Evolutionary conservation across 1,140 invertebrate species (phyloP), one percentile per base, ranked within the genome.

Genomic region (Zaprionus vittiger): DNA sequence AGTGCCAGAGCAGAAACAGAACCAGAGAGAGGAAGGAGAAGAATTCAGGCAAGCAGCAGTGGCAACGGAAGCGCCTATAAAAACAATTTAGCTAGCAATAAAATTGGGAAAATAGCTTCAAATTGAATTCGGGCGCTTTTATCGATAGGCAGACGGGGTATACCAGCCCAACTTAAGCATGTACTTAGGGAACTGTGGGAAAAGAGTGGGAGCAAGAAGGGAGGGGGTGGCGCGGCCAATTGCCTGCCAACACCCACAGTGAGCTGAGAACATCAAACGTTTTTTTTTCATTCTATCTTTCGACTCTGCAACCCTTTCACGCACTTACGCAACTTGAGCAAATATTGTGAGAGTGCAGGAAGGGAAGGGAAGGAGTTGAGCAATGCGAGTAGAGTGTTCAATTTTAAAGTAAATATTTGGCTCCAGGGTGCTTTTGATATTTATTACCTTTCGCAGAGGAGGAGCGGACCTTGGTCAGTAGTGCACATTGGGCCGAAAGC

Each of bases 351-450:
- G 61, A 41, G 24, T 26, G 41, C 28, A 55, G 57, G 52, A 57
- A 38, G 17, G 5, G 14, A 24, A n/a, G 34, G 4, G n/a, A 24
- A 7, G 62, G n/a, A 34, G 26, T 1, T 24, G 61, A 26, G 56
- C 5, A 22, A 31, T 20, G 63, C 20, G 47, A 67, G 64, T 72
- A 67, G 38, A 41, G 41, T 47, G 72, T 91, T 91, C 89, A 85
- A 85, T 91, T 91, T 89, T 85, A 89, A 82, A 90, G 89, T 91
- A 91, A 91, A 91, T 91, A 91, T 91, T 91, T 91, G 84, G 77
- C 90, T 91, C 90, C 79, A 91, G 90, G 90, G 90, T 91, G 85
- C 90, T 91, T 83, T 91, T 83, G 80, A 91, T 90, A 91, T 91
- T 91, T 91, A 91, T 91, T 91, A 89, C 78, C 80, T 75, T 68